A percentile compares a stretch with the other conserved stretches of the same genome.
Evolutionary conservation across 2,888 invertebrate genomes (phyloP).

Genomic region (Cerastis leucographa): DNA sequence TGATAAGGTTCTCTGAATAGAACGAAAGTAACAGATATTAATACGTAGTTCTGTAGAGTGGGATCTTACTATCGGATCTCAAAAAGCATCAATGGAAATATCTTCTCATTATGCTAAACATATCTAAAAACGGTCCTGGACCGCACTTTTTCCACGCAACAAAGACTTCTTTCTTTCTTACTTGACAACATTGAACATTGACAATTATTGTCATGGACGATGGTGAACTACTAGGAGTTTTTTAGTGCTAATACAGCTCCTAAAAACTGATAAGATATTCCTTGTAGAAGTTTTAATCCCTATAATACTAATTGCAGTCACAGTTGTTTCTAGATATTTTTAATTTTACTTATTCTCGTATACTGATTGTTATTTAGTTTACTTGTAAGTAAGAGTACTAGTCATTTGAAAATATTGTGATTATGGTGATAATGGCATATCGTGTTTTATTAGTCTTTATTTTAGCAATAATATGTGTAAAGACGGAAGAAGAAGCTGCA

Average conservation of each 20-base stretch:
- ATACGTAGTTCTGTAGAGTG: background rate
- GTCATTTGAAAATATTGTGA: slow-evolving; percentile 79
- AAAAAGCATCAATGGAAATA: background rate
- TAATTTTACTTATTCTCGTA: slow-evolving; percentile 38
- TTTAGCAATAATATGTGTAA: slow-evolving; percentile 85
- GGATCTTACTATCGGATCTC: background rate
- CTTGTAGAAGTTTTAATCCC: slow-evolving; percentile 46
- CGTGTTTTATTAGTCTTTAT: slow-evolving; percentile 84
- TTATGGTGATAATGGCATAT: slow-evolving; percentile 84
- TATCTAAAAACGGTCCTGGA: background rate
- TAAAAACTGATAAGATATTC: slow-evolving; percentile 45
- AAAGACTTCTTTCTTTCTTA: background rate
- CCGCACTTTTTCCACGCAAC: slow-evolving; percentile 33
- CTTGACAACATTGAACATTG: slow-evolving; percentile 59
- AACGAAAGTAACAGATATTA: background rate
- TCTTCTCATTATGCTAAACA: slow-evolving; percentile 12
- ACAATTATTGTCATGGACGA: slow-evolving; percentile 53
- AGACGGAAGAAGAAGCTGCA: slow-evolving; percentile 81
- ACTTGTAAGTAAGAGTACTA: slow-evolving; percentile 67
- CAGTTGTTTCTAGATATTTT: slow-evolving; percentile 32
- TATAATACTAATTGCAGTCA: slow-evolving; percentile 28
- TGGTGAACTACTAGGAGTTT: slow-evolving; percentile 17
- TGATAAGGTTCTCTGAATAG: background rate
- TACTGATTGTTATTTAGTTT: slow-evolving; percentile 44
- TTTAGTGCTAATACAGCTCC: slow-evolving; percentile 22